Percentiles rank a stretch among this genome's conserved stretches.
Conservation (phyloP, 2,888 invertebrate species). For the Watsonalla binaria region DNA sequence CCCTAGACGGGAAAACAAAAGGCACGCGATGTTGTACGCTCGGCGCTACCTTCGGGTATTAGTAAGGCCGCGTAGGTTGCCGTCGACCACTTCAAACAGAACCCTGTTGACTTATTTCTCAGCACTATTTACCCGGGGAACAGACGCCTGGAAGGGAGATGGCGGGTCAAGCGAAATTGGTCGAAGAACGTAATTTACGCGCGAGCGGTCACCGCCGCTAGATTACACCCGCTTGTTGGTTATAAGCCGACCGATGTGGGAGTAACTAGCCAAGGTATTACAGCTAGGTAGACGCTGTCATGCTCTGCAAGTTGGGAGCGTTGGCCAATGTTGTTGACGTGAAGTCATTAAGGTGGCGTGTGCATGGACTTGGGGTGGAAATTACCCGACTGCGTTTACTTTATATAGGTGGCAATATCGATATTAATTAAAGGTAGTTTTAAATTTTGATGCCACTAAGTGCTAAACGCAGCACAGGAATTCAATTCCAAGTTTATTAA, state of each 20-base stretch:
- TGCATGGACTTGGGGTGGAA: conserved; percentile 48
- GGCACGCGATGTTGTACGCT: conserved; percentile 47
- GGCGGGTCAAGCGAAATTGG: conserved; percentile 35
- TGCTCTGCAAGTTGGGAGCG: conserved; percentile 30
- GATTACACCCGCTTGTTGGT: conserved; percentile 68
- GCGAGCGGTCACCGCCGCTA: conserved; percentile 70
- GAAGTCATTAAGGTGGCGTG: conserved; percentile 62
- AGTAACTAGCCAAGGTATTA: conserved; percentile 27
- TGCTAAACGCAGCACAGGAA: background rate
- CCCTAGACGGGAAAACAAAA: conserved; percentile 51
- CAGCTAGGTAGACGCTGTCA: conserved; percentile 15
- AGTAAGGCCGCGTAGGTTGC: conserved; percentile 63
- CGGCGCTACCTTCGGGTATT: conserved; percentile 66
- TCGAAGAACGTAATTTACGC: conserved; percentile 66
- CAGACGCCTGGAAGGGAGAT: conserved; percentile 3
- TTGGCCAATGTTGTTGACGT: conserved; percentile 39
- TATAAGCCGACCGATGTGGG: conserved; percentile 54
- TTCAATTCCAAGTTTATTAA: background rate
- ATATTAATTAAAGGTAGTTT: too few relatives aligned
- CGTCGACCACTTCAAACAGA: background rate
- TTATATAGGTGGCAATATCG: conserved; percentile 30
- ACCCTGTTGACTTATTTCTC: conserved; percentile 2
- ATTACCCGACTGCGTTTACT: conserved; percentile 50
- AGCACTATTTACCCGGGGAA: background rate
- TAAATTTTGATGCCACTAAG: background rate